Evolutionary conservation across 1,140 invertebrate genomes (phyloP), one percentile per base, ranked within the genome.

Genomic region (Calycopis cecrops): DNA sequence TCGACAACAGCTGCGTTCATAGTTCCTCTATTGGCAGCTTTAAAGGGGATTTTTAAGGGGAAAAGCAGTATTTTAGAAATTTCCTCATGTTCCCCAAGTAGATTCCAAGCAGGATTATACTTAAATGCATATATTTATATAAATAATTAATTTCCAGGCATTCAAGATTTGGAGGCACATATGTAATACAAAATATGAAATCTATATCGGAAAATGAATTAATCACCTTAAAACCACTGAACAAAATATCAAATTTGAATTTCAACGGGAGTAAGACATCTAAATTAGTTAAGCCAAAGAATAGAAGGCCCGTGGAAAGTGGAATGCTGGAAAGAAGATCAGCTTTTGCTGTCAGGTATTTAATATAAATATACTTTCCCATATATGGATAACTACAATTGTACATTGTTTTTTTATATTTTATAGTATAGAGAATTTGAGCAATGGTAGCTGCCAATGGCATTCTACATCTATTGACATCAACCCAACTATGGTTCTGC

Each of bases 101-200:
- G n/a, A n/a, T n/a, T n/a, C n/a, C n/a, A n/a, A n/a, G n/a, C n/a
- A n/a, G n/a, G n/a, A n/a, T n/a, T n/a, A n/a, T n/a, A n/a, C n/a
- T n/a, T n/a, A n/a, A n/a, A 35, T n/a, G 12, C 3, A 21, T 52
- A 18, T 3, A n/a, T n/a, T n/a, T n/a, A 53, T n/a, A 44, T 42
- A 33, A 44, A n/a, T n/a, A 35, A 40, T 17, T 49, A 11, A 48
- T 38, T 63, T 69, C 72, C 60, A 91, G 96, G 57, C 96, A 98
- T 88, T 98, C 96, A 0, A 90, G 94, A 64, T 99, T 99, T 83
- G 96, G 96, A 14, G 97, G 97, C 33, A 98, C 96, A 9, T 99
- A 93, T 86, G 92, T 95, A 1, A 92, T 99, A 1, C 92, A 95
- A 76, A 97, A 98, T 75, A 92, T 99, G 90, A 98, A 98, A 83